Conservation (phyloP, 2,797 vertebrate species). For the Buphagus erythrorhynchus region DNA sequence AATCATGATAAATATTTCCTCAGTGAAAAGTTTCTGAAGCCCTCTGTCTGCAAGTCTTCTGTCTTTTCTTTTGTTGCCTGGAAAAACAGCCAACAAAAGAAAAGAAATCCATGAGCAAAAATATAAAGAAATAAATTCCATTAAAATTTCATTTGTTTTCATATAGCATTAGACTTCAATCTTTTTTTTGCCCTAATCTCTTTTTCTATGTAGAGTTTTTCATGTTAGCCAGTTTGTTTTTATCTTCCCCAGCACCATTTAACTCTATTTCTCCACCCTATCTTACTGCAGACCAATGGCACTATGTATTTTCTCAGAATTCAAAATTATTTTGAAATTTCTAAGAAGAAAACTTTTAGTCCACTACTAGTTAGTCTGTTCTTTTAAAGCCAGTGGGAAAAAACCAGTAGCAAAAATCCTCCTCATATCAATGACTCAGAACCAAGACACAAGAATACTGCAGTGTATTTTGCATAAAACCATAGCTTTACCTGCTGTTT, state of each 20-base stretch:
- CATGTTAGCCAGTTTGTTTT: neutral
- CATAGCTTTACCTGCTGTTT: neutral
- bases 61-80: neutral
- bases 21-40: neutral
- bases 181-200: neutral
- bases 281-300: neutral
- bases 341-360: neutral
- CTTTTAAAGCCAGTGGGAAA: neutral
- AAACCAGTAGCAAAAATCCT: neutral
- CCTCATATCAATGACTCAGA: neutral
- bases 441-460: neutral
- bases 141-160: neutral
- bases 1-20: neutral
- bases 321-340: neutral
- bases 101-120: rapidly evolving
- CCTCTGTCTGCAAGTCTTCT: neutral
- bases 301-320: neutral
- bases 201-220: neutral
- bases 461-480: neutral
- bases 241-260: neutral
- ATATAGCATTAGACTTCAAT: neutral
- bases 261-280: neutral
- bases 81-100: neutral
- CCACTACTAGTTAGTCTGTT: neutral
- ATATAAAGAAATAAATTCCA: neutral